phyloP scores from a whole-genome alignment of 2,888 invertebrate species.

The Spodoptera picta region DNA sequence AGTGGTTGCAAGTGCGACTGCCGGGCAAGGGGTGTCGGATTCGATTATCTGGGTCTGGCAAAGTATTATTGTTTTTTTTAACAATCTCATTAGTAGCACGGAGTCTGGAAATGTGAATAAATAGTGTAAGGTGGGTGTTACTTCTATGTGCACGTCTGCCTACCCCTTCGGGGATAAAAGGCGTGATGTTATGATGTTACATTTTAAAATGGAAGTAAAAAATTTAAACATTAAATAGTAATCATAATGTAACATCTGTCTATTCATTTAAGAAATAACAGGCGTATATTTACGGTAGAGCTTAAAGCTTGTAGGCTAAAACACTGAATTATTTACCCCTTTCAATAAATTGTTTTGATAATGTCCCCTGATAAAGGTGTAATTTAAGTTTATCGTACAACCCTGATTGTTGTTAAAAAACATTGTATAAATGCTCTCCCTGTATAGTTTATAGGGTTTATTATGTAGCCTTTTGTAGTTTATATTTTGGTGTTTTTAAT shows the following conservation, averaged over 20 bases:
- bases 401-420: constrained; percentile 41
- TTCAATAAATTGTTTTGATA: constrained; percentile 47
- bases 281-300: neutral
- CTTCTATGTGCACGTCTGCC: no score
- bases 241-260: neutral
- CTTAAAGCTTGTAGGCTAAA: constrained; percentile 17
- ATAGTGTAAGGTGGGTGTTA: no score
- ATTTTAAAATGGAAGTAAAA: no score
- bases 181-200: no score
- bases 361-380: constrained; percentile 40
- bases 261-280: no score
- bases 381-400: constrained; percentile 34
- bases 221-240: neutral
- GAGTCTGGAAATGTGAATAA: no score
- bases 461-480: constrained; percentile 2
- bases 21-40: no score
- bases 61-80: no score
- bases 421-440: constrained; percentile 13
- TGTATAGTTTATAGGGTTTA: constrained; percentile 10
- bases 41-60: no score
- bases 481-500: constrained; percentile 1
- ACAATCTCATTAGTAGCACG: no score
- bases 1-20: no score
- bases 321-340: constrained; percentile 24
- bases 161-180: no score